Percentiles rank a stretch among this genome's conserved stretches.
phyloP scores from a whole-genome alignment of 2,797 vertebrate species.

The Ispidina picta region DNA sequence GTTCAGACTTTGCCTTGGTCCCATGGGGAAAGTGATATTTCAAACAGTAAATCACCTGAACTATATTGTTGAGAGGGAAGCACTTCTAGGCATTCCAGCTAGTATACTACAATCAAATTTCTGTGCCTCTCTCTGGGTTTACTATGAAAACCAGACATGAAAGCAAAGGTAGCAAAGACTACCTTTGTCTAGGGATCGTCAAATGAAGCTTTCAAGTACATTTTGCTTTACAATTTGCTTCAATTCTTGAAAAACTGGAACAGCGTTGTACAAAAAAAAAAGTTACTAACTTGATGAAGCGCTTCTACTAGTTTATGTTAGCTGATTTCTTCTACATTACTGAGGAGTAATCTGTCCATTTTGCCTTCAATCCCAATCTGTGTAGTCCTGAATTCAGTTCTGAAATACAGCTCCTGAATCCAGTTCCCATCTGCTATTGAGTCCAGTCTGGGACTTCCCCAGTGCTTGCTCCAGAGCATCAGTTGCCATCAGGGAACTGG shows the following conservation, averaged over 20 bases:
- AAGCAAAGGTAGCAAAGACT: neutral
- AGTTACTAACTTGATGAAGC: neutral
- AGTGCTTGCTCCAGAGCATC: neutral
- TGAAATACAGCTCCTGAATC: no score
- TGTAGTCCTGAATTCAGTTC: neutral
- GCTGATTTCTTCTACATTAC: neutral
- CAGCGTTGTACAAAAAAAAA: neutral
- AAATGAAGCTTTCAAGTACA: neutral
- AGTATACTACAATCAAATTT: neutral
- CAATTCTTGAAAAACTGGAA: neutral
- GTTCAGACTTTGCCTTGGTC: neutral
- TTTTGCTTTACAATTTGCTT: neutral
- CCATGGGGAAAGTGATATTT: neutral
- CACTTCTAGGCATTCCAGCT: neutral
- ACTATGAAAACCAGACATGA: neutral
- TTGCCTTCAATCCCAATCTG: neutral
- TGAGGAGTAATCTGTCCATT: neutral
- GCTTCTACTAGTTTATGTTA: neutral
- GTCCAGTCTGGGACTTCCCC: neutral
- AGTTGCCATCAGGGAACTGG: neutral
- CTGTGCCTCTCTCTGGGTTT: neutral
- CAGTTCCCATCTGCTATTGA: neutral
- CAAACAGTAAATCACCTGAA: neutral
- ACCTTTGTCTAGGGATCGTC: neutral
- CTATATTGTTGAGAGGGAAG: neutral